phyloP scores from a whole-genome alignment of 37 sponge, comb jelly and placozoan genomes.

The Corticium candelabrum region DNA sequence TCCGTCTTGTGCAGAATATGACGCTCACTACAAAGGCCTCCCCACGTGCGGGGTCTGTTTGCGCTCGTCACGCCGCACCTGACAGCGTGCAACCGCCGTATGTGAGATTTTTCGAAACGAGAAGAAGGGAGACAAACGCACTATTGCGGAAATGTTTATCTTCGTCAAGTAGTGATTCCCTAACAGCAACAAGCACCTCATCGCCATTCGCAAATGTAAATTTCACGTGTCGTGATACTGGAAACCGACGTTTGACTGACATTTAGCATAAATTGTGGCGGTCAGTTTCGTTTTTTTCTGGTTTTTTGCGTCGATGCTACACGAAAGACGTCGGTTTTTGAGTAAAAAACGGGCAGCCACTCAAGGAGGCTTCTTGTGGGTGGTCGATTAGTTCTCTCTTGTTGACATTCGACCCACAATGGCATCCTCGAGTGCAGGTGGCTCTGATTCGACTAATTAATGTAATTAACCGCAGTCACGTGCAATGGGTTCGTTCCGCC shows the following conservation, averaged over 20 bases:
- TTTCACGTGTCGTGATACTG: neutral
- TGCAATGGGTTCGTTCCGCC: no score
- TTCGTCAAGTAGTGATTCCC: no score
- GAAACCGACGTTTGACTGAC: neutral
- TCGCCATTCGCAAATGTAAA: neutral
- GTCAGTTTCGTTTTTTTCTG: neutral
- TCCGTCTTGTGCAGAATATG: no score
- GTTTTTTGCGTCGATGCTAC: neutral
- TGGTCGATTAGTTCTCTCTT: neutral
- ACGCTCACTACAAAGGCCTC: neutral
- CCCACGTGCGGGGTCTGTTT: neutral
- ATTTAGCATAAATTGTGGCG: neutral
- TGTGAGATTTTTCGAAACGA: neutral
- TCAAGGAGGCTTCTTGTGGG: neutral
- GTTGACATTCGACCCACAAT: neutral
- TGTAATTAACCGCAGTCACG: neutral
- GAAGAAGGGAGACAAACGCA: no score
- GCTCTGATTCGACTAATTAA: neutral
- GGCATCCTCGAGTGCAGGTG: neutral
- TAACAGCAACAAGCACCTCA: neutral
- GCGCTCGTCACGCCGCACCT: neutral
- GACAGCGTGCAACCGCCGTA: neutral
- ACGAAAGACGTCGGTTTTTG: neutral
- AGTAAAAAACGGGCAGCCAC: neutral
- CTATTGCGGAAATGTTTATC: no score